Evolutionary conservation across 2,797 vertebrate species (phyloP).

Genomic region (Enteromius argenteus): DNA sequence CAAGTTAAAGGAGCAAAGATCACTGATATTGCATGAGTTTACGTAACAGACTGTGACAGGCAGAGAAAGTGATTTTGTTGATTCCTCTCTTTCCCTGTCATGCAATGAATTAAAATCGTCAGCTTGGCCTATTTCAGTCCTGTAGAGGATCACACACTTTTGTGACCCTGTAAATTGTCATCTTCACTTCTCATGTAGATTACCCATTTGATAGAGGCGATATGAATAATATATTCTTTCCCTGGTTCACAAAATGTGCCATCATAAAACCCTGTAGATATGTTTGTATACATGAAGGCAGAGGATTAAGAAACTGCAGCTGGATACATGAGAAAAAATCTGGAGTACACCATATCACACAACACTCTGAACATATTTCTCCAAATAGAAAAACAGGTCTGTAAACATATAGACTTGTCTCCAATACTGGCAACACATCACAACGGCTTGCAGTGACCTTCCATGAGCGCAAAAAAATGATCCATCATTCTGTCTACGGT

Average conservation of each 20-base stretch:
- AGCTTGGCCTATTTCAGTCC: constrained; percentile 17
- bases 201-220: neutral
- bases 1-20: constrained; percentile 36
- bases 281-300: constrained; percentile 1
- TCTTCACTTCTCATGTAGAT: constrained; percentile 13
- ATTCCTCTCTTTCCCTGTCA: constrained; percentile 18
- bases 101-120: constrained; percentile 21
- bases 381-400: constrained; percentile 5
- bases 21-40: constrained; percentile 25
- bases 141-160: neutral
- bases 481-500: constrained; percentile 35
- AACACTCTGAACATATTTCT: neutral
- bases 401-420: constrained; percentile 2
- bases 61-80: constrained; percentile 24
- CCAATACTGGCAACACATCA: constrained; percentile 5
- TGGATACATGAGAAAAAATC: neutral
- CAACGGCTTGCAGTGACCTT: constrained; percentile 20
- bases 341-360: neutral
- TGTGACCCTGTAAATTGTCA: constrained; percentile 22
- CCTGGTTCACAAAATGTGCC: neutral
- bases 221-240: constrained; percentile 1
- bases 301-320: neutral
- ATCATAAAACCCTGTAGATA: neutral
- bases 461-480: neutral
- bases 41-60: constrained; percentile 19